phyloP scores from a whole-genome alignment of 2,888 invertebrate genomes.

The Odontothrips loti region DNA sequence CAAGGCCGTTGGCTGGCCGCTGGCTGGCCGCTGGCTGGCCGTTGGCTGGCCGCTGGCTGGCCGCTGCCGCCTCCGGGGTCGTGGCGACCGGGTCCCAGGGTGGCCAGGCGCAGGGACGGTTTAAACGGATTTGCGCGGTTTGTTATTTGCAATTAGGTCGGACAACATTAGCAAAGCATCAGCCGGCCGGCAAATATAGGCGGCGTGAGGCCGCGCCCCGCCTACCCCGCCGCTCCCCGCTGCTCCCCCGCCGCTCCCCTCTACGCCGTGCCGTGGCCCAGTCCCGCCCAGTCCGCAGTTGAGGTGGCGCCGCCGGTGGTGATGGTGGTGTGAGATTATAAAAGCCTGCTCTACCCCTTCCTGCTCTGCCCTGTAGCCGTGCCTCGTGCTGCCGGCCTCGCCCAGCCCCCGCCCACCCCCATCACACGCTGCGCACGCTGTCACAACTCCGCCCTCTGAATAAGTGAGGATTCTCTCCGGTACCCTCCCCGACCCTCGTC shows the following conservation, averaged over 20 bases:
- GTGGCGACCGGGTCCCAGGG: not conserved
- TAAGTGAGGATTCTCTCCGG: no score
- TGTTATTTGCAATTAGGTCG: conserved; percentile 26
- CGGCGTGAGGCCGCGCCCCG: not conserved
- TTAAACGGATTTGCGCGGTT: conserved; percentile 26
- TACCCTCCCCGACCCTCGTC: no score
- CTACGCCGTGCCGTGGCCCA: no score
- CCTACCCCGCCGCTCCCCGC: not conserved
- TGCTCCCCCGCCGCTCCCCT: not conserved
- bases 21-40: no score
- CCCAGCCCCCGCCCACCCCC: no score
- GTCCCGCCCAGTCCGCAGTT: no score
- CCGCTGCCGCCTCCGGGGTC: no score
- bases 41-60: not conserved
- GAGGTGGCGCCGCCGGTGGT: not conserved
- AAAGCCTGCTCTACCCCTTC: not conserved
- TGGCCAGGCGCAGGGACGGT: not conserved
- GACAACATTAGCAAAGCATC: conserved; percentile 26
- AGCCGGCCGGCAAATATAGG: conserved; percentile 19
- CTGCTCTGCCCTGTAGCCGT: not conserved
- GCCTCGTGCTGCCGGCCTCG: no score
- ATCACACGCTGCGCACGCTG: no score
- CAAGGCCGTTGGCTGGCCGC: no score
- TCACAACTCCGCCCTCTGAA: no score
- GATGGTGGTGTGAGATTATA: no score